A percentile compares a stretch with the other conserved stretches of the same genome.
These are phyloP conservation scores for Ploceus nigricollis DNA, from an alignment of 2,113 vertebrate genomes.

Conservation along the genomic window DNA sequence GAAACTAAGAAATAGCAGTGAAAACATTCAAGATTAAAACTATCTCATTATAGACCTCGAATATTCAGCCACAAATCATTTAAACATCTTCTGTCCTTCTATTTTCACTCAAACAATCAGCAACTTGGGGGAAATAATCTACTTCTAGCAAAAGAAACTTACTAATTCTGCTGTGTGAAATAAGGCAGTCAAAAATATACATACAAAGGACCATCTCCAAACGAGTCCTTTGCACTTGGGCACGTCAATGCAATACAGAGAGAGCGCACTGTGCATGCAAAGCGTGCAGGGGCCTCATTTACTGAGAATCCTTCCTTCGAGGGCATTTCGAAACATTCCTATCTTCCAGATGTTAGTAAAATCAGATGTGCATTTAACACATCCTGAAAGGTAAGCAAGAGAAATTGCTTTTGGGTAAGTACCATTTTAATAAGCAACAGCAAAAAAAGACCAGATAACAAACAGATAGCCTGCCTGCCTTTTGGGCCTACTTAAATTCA, in stretches of 20 bases:
- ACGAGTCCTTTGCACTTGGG: neutral
- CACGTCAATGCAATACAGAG: accelerated
- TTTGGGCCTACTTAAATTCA: neutral
- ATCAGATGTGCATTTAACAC: neutral
- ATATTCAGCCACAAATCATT: neutral
- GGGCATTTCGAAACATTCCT: neutral
- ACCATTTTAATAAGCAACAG: neutral
- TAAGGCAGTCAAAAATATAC: neutral
- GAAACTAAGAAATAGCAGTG: neutral
- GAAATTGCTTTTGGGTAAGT: neutral
- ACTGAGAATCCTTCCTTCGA: neutral
- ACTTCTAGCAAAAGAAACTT: neutral
- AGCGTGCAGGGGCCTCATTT: neutral
- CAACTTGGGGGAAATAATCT: neutral
- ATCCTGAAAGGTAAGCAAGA: neutral
- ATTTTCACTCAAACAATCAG: neutral
- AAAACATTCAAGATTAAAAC: neutral
- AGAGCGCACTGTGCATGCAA: neutral
- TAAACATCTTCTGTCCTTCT: neutral
- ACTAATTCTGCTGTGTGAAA: neutral
- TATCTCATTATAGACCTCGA: neutral
- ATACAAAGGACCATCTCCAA: neutral
- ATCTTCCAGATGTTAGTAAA: neutral
- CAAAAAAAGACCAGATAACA: neutral
- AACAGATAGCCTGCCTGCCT: neutral